These are phyloP conservation scores for Theretra japonica DNA, from an alignment of 2,888 invertebrate species.

Conservation along the genomic window DNA sequence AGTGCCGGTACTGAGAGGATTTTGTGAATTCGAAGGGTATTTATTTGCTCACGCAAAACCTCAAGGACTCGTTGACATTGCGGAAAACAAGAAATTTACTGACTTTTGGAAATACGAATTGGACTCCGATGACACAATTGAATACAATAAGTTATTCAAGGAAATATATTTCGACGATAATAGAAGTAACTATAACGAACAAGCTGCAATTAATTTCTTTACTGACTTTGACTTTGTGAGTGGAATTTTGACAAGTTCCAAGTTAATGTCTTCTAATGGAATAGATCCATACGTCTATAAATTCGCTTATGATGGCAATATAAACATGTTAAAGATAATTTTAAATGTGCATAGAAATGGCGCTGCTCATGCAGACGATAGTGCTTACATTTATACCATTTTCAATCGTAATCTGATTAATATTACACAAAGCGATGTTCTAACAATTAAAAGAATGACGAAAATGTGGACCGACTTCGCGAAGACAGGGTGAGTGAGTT, in stretches of 20 bases:
- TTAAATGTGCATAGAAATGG: constrained; percentile 50
- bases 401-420: background rate
- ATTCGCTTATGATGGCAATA: constrained; percentile 58
- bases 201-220: constrained; percentile 56
- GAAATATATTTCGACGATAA: constrained; percentile 33
- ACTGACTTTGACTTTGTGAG: constrained; percentile 58
- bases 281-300: constrained; percentile 55
- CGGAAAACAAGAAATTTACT: constrained; percentile 48
- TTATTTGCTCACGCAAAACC: constrained; percentile 54
- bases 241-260: constrained; percentile 53
- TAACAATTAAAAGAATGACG: constrained; percentile 49
- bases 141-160: constrained; percentile 39
- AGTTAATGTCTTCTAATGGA: constrained; percentile 43
- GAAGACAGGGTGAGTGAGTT: constrained; percentile 57
- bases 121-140: constrained; percentile 39
- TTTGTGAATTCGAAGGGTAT: constrained; percentile 75
- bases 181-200: constrained; percentile 43
- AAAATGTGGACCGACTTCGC: constrained; percentile 67
- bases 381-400: constrained; percentile 42
- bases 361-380: constrained; percentile 59
- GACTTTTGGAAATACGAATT: constrained; percentile 49
- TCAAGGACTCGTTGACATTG: constrained; percentile 44
- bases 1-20: constrained; percentile 78
- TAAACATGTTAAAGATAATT: constrained; percentile 47
- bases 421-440: constrained; percentile 38